phyloP scores from a whole-genome alignment of 2,797 vertebrate species.

The Intellagama lesueurii region DNA sequence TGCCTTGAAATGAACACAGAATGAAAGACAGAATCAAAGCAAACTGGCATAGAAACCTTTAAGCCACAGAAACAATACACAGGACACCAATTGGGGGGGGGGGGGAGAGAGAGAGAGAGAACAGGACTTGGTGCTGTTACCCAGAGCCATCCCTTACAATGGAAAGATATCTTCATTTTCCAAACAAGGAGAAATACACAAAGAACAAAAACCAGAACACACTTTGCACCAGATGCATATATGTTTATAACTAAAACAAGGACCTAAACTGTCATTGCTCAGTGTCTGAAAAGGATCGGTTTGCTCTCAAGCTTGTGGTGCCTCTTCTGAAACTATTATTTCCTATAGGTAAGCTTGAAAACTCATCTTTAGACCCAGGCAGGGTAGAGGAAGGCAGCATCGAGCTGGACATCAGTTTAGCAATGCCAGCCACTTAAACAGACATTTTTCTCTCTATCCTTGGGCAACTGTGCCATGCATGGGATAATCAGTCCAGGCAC shows the following conservation, averaged over 20 bases:
- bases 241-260: constrained; percentile 2
- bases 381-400: too few relatives aligned
- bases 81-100: background rate
- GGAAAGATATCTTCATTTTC: background rate
- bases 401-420: background rate
- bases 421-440: background rate
- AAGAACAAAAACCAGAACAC: too few relatives aligned
- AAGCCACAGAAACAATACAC: background rate
- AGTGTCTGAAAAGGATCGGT: background rate
- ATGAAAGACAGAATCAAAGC: background rate
- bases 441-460: background rate
- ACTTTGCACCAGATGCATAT: background rate
- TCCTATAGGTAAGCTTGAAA: background rate
- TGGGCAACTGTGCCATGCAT: background rate
- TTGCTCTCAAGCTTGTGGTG: background rate
- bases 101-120: background rate
- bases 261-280: background rate
- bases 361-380: background rate
- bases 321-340: background rate
- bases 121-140: background rate
- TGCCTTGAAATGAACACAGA: background rate
- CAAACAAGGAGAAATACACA: background rate
- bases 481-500: background rate
- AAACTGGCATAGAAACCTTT: background rate
- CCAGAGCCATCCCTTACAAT: background rate